phyloP scores from a whole-genome alignment of 2,113 vertebrate genomes.

The Cromileptes altivelis region DNA sequence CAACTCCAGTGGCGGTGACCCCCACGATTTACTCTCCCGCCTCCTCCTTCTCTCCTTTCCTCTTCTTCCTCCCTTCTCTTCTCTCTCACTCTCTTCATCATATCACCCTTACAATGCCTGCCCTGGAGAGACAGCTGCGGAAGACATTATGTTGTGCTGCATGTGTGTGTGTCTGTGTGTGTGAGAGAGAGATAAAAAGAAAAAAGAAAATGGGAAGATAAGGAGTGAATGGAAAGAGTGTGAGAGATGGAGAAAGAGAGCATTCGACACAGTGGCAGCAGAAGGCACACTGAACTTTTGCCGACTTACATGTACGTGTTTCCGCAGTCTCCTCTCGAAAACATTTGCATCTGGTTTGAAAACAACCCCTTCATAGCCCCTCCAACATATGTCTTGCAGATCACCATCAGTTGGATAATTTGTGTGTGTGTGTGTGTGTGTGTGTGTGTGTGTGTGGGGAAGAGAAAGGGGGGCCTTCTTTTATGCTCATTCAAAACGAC shows the following conservation, averaged over 20 bases:
- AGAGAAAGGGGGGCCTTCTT: background rate
- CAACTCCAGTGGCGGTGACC: conserved; percentile 58
- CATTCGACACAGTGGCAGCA: conserved; percentile 51
- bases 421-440: background rate
- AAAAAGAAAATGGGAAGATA: conserved; percentile 26
- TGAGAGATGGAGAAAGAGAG: conserved; percentile 44
- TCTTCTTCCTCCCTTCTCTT: conserved; percentile 43
- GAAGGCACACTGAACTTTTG: conserved; percentile 52
- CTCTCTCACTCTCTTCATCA: conserved; percentile 67
- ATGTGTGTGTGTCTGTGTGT: conserved; percentile 16
- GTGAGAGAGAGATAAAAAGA: conserved; percentile 14
- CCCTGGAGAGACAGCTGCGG: conserved; percentile 74
- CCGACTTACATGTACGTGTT: conserved; percentile 25
- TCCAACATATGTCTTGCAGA: conserved; percentile 65
- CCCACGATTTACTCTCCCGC: conserved; percentile 45
- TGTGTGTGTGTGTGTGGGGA: too few relatives aligned
- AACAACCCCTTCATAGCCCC: conserved; percentile 37
- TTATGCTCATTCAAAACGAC: conserved; percentile 44
- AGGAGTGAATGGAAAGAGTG: conserved; percentile 16
- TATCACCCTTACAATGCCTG: conserved; percentile 59
- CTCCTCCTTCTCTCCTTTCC: background rate
- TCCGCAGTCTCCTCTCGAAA: conserved; percentile 32
- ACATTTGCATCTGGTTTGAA: conserved; percentile 64
- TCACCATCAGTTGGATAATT: conserved; percentile 38
- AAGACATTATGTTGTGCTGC: conserved; percentile 71